phyloP scores from a whole-genome alignment of 2,113 vertebrate genomes.

The Panthera uncia region DNA sequence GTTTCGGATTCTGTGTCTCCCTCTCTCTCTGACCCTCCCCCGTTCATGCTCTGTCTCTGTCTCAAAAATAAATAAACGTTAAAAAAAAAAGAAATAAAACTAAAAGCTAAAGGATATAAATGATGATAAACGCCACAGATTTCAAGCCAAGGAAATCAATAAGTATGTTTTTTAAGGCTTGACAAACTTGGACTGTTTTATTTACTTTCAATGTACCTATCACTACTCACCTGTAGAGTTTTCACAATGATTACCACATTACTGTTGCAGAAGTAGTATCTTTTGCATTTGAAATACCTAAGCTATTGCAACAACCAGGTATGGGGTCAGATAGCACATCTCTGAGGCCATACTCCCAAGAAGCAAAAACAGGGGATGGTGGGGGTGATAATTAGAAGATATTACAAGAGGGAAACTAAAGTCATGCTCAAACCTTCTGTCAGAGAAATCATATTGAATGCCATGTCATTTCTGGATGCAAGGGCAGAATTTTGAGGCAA shows the following conservation, averaged over 20 bases:
- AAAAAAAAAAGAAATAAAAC: background rate
- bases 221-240: background rate
- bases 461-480: background rate
- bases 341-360: background rate
- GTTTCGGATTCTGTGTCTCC: too few species aligned
- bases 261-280: background rate
- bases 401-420: background rate
- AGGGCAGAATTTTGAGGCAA: background rate
- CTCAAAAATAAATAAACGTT: too few species aligned
- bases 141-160: conserved; percentile 14
- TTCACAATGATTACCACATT: background rate
- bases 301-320: background rate
- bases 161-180: background rate
- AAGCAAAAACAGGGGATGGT: background rate
- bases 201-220: background rate
- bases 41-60: too few species aligned
- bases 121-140: background rate
- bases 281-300: background rate
- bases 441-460: background rate
- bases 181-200: background rate
- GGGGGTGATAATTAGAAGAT: background rate
- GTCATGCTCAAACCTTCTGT: background rate
- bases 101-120: background rate
- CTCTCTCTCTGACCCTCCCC: too few species aligned
- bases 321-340: background rate